Evolutionary conservation across 1,140 invertebrate species (phyloP).

Genomic region (Artemia franciscana): DNA sequence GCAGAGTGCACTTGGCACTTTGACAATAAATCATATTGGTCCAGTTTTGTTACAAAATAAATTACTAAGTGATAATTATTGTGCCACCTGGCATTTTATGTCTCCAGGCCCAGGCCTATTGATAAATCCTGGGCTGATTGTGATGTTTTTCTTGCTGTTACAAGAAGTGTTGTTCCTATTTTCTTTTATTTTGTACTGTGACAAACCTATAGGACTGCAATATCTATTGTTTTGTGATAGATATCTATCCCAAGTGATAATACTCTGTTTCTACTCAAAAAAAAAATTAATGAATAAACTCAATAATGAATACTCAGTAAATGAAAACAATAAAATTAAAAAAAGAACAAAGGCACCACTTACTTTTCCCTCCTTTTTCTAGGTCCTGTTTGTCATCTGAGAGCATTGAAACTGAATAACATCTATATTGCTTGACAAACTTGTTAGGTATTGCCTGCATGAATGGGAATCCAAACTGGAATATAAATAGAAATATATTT

Average conservation of each 20-base stretch:
- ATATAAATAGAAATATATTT: not conserved
- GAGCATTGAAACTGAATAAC: conserved; percentile 87
- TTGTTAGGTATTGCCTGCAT: not conserved
- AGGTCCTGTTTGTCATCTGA: conserved; percentile 81
- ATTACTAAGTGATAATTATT: no score
- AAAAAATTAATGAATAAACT: not conserved
- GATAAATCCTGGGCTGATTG: no score
- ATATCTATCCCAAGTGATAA: conserved; percentile 2
- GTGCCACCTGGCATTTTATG: no score
- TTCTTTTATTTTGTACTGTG: not conserved
- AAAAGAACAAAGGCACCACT: conserved; percentile 16
- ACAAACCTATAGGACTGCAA: conserved; percentile 1
- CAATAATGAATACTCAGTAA: not conserved
- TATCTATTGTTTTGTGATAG: conserved; percentile 5
- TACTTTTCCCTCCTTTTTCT: conserved; percentile 93
- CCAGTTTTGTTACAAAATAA: no score
- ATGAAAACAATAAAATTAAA: not conserved
- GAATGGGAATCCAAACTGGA: not conserved
- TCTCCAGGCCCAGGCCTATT: no score
- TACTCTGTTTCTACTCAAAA: not conserved
- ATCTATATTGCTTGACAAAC: conserved; percentile 28
- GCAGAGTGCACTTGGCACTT: no score
- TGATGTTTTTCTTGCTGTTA: no score
- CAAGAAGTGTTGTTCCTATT: no score
- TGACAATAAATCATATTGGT: no score